Evolutionary conservation across 2,113 vertebrate genomes (phyloP).

Genomic region (Puffinus mauretanicus): DNA sequence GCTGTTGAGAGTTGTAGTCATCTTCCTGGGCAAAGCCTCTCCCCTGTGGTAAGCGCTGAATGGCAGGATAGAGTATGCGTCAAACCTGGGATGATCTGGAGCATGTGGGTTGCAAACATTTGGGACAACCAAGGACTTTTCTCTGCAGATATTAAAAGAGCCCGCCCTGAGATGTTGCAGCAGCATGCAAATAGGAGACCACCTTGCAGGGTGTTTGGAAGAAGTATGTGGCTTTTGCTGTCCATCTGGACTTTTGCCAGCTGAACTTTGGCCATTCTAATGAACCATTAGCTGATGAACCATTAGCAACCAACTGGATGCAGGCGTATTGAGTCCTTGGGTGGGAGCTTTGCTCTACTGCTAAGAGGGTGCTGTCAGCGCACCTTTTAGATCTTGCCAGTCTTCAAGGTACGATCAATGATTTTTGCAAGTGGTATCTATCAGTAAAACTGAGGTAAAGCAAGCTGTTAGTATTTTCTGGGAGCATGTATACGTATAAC

Average conservation of each 20-base stretch:
- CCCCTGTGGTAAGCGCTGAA: neutral
- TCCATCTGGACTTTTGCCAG: neutral
- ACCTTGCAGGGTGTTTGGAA: neutral
- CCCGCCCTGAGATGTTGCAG: neutral
- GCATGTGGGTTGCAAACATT: neutral
- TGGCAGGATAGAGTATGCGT: neutral
- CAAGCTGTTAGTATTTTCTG: neutral
- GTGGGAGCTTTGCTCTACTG: neutral
- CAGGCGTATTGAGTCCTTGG: neutral
- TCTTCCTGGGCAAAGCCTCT: neutral
- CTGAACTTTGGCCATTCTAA: neutral
- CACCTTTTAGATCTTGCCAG: neutral
- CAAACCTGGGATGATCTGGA: neutral
- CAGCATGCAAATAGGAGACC: neutral
- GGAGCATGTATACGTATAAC: neutral
- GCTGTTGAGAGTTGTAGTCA: neutral
- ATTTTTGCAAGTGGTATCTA: neutral
- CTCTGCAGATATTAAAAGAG: neutral
- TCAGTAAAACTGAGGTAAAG: neutral
- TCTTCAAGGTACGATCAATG: neutral
- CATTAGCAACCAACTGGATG: neutral
- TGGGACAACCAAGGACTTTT: neutral
- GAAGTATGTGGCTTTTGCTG: neutral
- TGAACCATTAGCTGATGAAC: neutral
- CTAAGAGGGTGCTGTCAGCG: neutral